Evolutionary conservation across 2,797 vertebrate species (phyloP).

Genomic region (Glossophaga mutica): DNA sequence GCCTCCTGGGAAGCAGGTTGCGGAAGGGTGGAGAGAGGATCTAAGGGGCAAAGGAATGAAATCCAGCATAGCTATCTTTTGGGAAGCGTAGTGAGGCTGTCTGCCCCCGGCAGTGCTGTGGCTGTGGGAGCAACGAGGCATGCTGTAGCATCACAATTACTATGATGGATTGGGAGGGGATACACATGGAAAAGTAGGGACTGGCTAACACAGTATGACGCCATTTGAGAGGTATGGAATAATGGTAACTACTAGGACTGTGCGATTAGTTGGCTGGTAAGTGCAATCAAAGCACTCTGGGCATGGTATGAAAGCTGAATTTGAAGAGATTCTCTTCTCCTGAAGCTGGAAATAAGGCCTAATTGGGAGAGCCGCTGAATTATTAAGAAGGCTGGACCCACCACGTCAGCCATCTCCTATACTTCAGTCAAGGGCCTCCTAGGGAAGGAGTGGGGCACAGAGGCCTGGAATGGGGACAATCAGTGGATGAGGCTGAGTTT

Average conservation of each 20-base stretch:
- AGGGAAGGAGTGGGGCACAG: not conserved
- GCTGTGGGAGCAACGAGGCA: accelerated
- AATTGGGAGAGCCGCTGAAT: not conserved
- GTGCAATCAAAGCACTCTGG: not conserved
- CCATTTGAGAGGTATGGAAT: not conserved
- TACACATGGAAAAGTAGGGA: not conserved
- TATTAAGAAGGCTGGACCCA: not conserved
- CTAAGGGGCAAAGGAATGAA: not conserved
- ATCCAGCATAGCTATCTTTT: not conserved
- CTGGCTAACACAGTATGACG: not conserved
- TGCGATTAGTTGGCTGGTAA: not conserved
- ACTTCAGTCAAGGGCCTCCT: not conserved
- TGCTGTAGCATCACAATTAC: not conserved
- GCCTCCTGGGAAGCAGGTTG: not conserved
- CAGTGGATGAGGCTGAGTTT: not conserved
- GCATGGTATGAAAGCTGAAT: not conserved
- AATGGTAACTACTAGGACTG: not conserved
- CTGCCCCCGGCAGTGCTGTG: not conserved
- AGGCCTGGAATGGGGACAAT: not conserved
- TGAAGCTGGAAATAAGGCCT: not conserved
- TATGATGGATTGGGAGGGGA: not conserved
- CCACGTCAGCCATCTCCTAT: not conserved
- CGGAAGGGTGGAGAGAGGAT: not conserved
- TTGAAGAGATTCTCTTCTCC: not conserved
- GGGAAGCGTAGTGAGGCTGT: not conserved